Evolutionary conservation across 2,888 invertebrate genomes (phyloP), one percentile per base, ranked within the genome.

Genomic region (Creontiades dilutus): DNA sequence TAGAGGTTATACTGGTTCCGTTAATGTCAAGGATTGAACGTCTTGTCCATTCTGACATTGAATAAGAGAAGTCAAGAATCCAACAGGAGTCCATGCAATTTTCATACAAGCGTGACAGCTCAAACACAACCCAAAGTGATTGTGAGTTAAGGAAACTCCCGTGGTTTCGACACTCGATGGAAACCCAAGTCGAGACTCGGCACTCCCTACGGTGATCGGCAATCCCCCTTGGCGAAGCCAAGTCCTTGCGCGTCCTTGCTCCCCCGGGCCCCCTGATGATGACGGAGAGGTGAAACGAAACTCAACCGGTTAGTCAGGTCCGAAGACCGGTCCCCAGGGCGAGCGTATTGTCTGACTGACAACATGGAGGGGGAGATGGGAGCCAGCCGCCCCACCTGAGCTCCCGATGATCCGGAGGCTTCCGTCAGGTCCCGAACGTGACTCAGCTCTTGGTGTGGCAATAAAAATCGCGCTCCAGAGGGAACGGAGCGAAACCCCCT

Each of bases 271-370:
- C 61, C 47, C 81, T 81, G 46, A 37, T 81, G 81, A 81, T 78
- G 78, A 78, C 81, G 81, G 48, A 81, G 80, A 37, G 81, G 81
- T 81, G 81, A 81, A 81, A 81, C 81, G 81, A 81, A 81, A 81
- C 81, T 16, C 47, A 81, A 81, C 81, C 81, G 81, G 81, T 81
- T 81, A 81, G 37, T 81, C 81, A 81, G 81, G 81, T 81, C 47
- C 47, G 37, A 81, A 19, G 81, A 47, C 81, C 81, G 81, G 81
- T 81, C 81, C 81, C 61, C n/a, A n/a, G n/a, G n/a, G 61, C 61
- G 16, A 61, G 16, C 9, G 61, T 61, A 61, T 61, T 61, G 61
- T 61, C 61, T 61, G 19, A 16, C 9, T 19, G 61, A 61, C 19
- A n/a, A n/a, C 61, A 19, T 9, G 19, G 61, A 61, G 61, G 19